Percentiles rank a stretch among this genome's conserved stretches.
phyloP scores from a whole-genome alignment of 2,113 vertebrate species.

The Amblyopsis rosae region DNA sequence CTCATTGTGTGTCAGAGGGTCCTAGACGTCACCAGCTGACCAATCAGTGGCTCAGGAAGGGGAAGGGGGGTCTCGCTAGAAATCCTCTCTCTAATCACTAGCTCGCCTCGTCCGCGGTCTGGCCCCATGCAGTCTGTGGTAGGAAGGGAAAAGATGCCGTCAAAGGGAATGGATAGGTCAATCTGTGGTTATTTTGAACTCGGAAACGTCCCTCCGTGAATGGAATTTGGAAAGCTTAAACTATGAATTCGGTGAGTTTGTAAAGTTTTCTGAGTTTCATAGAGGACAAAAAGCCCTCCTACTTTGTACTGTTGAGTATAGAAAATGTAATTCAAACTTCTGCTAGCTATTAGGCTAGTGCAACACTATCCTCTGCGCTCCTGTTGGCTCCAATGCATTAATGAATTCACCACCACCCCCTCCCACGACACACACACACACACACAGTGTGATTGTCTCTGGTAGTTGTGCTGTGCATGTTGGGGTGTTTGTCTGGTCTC shows the following conservation, averaged over 20 bases:
- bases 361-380: constrained; percentile 4
- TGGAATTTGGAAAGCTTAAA: constrained; percentile 39
- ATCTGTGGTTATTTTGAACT: background rate
- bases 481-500: constrained; percentile 69
- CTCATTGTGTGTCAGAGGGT: constrained; percentile 66
- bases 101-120: constrained; percentile 58
- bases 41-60: constrained; percentile 64
- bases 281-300: too few species aligned
- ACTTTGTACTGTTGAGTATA: background rate
- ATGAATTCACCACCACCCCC: background rate
- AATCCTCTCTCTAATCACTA: constrained; percentile 63
- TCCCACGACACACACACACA: too few species aligned
- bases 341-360: background rate
- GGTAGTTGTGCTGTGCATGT: constrained; percentile 69
- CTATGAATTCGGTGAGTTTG: constrained; percentile 65
- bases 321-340: constrained; percentile 14
- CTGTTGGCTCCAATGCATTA: constrained; percentile 9
- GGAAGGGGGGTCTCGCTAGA: constrained; percentile 53
- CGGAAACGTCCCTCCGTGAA: constrained; percentile 18
- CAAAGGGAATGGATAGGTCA: constrained; percentile 25
- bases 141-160: background rate
- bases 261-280: constrained; percentile 6
- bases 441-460: constrained; percentile 52
- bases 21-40: constrained; percentile 47
- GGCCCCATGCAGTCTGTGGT: constrained; percentile 19